These are phyloP conservation scores for Neomorphus geoffroyi DNA, from an alignment of 2,797 vertebrate genomes.

Conservation along the genomic window DNA sequence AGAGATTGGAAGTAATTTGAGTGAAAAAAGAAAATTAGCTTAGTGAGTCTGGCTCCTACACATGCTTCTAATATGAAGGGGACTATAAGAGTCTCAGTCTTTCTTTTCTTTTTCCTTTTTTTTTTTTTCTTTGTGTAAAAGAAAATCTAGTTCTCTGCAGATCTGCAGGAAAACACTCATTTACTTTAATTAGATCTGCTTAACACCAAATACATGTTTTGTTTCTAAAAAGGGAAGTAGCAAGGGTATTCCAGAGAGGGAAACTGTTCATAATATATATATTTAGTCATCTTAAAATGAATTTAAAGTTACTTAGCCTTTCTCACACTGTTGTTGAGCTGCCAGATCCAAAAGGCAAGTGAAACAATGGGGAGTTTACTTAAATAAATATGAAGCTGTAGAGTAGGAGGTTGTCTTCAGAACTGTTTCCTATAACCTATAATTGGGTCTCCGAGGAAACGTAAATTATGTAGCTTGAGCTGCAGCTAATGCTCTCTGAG, in stretches of 20 bases:
- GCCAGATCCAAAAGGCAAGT: conserved; percentile 28
- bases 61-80: background rate
- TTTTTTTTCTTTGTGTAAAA: background rate
- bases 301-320: background rate
- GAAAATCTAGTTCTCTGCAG: background rate
- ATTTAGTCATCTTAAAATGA: background rate
- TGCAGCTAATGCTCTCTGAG: conserved; percentile 69
- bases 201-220: background rate
- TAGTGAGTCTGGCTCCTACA: background rate
- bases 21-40: background rate
- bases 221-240: background rate
- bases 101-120: background rate
- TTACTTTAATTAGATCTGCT: conserved; percentile 61
- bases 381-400: conserved; percentile 56
- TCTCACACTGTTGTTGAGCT: background rate
- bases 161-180: background rate
- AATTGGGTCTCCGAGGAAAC: conserved; percentile 78
- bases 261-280: background rate
- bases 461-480: conserved; percentile 63
- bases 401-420: conserved; percentile 51
- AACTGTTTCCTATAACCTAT: conserved; percentile 65
- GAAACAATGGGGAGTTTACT: conserved; percentile 27
- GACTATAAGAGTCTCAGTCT: background rate
- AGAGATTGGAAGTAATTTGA: background rate
- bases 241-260: background rate